Evolutionary conservation across 1,140 invertebrate species (phyloP), one percentile per base, ranked within the genome.

Genomic region (Drosophila sturtevanti): DNA sequence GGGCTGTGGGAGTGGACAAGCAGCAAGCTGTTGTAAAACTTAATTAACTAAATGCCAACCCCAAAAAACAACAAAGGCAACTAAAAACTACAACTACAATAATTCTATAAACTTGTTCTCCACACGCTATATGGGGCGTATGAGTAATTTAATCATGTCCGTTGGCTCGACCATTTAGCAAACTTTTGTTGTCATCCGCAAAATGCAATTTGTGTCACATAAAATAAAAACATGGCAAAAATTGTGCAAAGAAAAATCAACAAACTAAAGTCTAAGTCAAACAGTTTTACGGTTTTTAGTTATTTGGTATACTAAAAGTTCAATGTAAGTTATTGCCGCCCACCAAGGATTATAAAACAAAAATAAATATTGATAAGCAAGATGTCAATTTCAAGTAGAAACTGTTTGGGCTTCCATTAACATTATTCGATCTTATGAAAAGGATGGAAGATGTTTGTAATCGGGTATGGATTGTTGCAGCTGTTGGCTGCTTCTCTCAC

Each of bases 101-200:
- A 86, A 70, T 60, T 73, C 67, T 59, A 68, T 48, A 62, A 65
- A 72, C 78, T 63, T 87, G 14, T 41, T 5, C n/a, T 22, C 14
- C 24, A 24, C 21, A 18, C 63, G 65, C 73, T 44, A 55, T 72
- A 81, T 63, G 78, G 68, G 81, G 82, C 82, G 82, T 86, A 79
- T 86, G 84, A 72, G 82, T 87, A 86, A 86, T 86, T 87, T 86
- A 86, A 86, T 87, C 81, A 87, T 87, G 71, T 79, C 41, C 82
- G 82, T 69, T 79, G 71, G 69, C 75, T 67, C 72, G 74, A 37
- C 74, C 81, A 48, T 35, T 48, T 37, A 69, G 52, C 31, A 77
- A 44, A 79, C 75, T 80, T 81, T 75, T 81, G 81, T 85, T 85
- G 81, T 78, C 82, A 82, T 77, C 79, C 75, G 66, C 82, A 87